Evolutionary conservation across 2,113 vertebrate genomes (phyloP).

Genomic region (Myanophis thanlyinensis): DNA sequence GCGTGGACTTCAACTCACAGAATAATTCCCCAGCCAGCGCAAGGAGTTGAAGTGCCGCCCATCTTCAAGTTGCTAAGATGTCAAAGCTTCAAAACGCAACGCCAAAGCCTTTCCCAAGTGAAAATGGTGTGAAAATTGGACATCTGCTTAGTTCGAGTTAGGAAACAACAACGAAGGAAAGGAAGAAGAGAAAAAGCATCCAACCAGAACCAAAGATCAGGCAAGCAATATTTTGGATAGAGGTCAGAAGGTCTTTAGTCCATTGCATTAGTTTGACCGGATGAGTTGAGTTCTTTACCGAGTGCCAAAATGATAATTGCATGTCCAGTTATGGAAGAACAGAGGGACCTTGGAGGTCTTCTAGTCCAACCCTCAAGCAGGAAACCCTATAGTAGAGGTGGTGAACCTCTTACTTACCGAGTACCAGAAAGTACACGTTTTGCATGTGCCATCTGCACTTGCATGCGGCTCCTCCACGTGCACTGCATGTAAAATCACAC

Average conservation of each 20-base stretch:
- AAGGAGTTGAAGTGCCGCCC: background rate
- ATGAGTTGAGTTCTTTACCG: no score
- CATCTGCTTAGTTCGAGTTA: background rate
- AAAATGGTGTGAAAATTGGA: constrained; percentile 25
- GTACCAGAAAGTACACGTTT: no score
- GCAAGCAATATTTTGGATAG: no score
- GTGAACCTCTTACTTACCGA: no score
- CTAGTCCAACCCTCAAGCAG: background rate
- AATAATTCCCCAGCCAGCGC: background rate
- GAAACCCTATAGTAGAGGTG: no score
- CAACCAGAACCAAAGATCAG: background rate
- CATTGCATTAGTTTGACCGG: background rate
- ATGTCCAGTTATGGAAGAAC: background rate
- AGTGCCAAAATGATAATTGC: background rate
- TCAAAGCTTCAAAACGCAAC: background rate
- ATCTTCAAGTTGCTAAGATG: background rate
- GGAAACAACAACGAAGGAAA: no score
- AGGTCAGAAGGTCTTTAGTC: background rate
- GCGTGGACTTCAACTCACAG: background rate
- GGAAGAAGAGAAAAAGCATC: background rate
- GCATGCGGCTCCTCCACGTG: no score
- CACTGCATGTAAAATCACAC: no score
- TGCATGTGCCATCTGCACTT: no score
- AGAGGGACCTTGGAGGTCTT: background rate
- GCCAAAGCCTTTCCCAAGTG: constrained; percentile 34